These are phyloP conservation scores for Cladopsammia gracilis DNA, from an alignment of 64 coral and sea anemone genomes.

Conservation along the genomic window DNA sequence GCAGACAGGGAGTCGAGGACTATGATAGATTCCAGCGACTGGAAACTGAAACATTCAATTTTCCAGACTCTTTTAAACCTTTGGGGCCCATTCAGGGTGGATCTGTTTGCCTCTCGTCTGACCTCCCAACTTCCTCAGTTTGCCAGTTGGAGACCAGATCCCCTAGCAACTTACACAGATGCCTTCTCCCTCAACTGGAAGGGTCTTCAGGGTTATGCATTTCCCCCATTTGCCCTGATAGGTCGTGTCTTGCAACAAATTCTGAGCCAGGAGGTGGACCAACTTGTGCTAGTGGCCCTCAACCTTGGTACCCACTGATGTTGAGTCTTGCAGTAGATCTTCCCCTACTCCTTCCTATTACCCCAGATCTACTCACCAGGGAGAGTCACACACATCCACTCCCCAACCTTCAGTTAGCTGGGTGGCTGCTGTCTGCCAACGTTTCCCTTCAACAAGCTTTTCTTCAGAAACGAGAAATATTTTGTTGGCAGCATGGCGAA, in stretches of 20 bases:
- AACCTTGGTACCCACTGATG: constrained; percentile 41
- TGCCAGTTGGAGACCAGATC: constrained; percentile 43
- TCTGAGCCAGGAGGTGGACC: not conserved
- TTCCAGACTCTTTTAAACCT: not conserved
- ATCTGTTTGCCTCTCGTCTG: constrained; percentile 59
- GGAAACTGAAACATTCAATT: constrained; percentile 18
- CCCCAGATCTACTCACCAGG: not conserved
- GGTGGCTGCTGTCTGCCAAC: constrained; percentile 26
- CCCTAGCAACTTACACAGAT: constrained; percentile 2
- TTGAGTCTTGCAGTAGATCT: not conserved
- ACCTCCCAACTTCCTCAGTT: not conserved
- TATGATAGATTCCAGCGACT: constrained; percentile 20
- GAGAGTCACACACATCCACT: not conserved
- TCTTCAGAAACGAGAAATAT: not conserved
- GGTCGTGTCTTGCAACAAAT: constrained; percentile 14
- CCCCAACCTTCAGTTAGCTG: constrained; percentile 31
- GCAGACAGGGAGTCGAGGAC: constrained; percentile 51
- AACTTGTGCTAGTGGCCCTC: constrained; percentile 55
- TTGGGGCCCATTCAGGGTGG: constrained; percentile 29
- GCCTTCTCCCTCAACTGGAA: not conserved
- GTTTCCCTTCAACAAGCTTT: constrained; percentile 14
- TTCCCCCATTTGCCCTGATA: not conserved
- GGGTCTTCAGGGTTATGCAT: not conserved
- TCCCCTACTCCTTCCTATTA: not conserved
- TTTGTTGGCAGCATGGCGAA: constrained; percentile 26